A percentile compares a stretch with the other conserved stretches of the same genome.
phyloP scores from a whole-genome alignment of 2,113 vertebrate genomes.

The Prietella phreatophila region DNA sequence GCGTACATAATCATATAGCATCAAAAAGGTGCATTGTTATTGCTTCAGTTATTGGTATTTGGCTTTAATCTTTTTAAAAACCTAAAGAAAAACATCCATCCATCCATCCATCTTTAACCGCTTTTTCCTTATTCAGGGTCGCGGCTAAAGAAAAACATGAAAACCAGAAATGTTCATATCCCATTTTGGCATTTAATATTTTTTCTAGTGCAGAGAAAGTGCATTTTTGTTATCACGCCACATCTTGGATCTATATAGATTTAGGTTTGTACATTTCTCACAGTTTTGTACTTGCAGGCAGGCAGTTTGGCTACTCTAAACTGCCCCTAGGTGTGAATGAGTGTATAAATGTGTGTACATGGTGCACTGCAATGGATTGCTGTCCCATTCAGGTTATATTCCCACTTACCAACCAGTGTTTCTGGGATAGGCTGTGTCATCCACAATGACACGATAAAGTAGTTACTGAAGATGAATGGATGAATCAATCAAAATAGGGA shows the following conservation, averaged over 20 bases:
- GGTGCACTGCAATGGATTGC: neutral
- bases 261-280: neutral
- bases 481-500: neutral
- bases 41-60: neutral
- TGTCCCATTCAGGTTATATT: neutral
- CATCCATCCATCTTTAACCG: no score
- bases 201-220: neutral
- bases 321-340: neutral
- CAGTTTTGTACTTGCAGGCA: neutral
- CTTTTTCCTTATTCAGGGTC: no score
- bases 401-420: neutral
- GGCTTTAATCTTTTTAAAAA: neutral
- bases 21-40: neutral
- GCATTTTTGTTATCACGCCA: neutral
- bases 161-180: neutral
- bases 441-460: neutral
- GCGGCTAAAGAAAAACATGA: neutral
- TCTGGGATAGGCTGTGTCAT: neutral
- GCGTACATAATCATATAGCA: neutral
- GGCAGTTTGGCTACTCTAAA: no score
- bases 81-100: neutral
- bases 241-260: neutral
- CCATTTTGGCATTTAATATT: no score
- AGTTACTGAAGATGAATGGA: neutral
- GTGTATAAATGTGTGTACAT: no score